Base-by-base conservation (phyloP, 1,140 invertebrate genomes). In the Campoletis sonorensis region DNA sequence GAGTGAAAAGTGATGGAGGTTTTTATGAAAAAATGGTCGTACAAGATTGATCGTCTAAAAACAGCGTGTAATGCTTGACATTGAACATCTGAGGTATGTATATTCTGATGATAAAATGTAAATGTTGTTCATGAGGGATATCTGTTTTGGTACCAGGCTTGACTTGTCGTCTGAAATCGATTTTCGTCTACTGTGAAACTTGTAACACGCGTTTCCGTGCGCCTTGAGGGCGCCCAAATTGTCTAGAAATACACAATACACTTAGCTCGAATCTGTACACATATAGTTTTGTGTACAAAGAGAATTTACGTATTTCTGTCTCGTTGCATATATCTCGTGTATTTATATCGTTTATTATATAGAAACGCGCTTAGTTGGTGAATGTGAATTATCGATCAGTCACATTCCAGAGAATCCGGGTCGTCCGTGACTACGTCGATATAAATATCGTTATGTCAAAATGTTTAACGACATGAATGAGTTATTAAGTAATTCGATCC, bases 311-410 rank as follows among this genome's bases (percentile, higher is more conserved):
- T 64, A 64, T 26, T 26, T 23, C n/a, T 26, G 11, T 13, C 68
- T 79, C 27, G 49, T 33, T 58, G 21, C 23, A 27, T n/a, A 27
- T n/a, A 54, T 1, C 18, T n/a, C 7, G 49, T 45, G 16, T 76
- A 37, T 81, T 77, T 77, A 51, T 76, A n/a, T 77, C 18, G 64
- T 4, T 54, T 81, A 37, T 68, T 51, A 11, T 77, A 23, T 76
- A 2, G 16, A 37, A 10, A 5, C 58, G 40, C 1, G 61, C 23
- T 2, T 64, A 23, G 16, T 33, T 40, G 81, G 86, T 84, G 82
- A 80, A 68, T 76, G 61, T 58, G 18, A 5, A 49, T 61, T 85
- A 87, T 88, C 82, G 87, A 85, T 88, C 79, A 67, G 73, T 79
- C 58, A 83, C 82, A 87, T 85, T 84, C 71, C 77, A 40, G 30